Evolutionary conservation across 2,888 invertebrate species (phyloP).

Genomic region (Chydorus sphaericus): DNA sequence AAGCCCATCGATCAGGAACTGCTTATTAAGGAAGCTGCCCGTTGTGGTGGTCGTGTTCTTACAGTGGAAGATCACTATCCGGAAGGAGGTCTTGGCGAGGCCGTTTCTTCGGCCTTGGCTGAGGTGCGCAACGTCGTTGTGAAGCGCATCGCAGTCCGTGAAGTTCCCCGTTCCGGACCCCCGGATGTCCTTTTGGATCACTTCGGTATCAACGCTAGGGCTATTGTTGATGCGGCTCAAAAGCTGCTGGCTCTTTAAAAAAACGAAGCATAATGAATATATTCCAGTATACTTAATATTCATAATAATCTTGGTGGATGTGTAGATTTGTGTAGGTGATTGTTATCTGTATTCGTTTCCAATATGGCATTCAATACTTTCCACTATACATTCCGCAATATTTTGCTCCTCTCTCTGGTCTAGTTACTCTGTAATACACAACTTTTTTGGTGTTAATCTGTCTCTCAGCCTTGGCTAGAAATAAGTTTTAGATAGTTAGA

Average conservation of each 20-base stretch:
- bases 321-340: neutral
- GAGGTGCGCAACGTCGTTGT: conserved; percentile 52
- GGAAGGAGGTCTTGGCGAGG: conserved; percentile 92
- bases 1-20: conserved; percentile 80
- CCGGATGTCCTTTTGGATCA: conserved; percentile 68
- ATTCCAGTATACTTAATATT: neutral
- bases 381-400: no score
- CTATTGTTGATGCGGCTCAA: conserved; percentile 54
- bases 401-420: no score
- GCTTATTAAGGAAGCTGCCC: conserved; percentile 58
- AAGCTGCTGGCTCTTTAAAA: conserved; percentile 38
- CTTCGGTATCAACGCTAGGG: conserved; percentile 73
- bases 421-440: no score
- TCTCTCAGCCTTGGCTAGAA: no score
- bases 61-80: conserved; percentile 97
- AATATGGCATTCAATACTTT: no score
- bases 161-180: conserved; percentile 85
- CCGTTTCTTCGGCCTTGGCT: conserved; percentile 69
- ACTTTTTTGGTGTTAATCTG: no score
- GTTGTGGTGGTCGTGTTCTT: conserved; percentile 63
- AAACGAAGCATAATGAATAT: no score
- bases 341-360: no score
- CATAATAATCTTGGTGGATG: neutral
- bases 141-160: conserved; percentile 61
- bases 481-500: no score